Evolutionary conservation across 1,140 invertebrate genomes (phyloP).

Genomic region (Achroia grisella): DNA sequence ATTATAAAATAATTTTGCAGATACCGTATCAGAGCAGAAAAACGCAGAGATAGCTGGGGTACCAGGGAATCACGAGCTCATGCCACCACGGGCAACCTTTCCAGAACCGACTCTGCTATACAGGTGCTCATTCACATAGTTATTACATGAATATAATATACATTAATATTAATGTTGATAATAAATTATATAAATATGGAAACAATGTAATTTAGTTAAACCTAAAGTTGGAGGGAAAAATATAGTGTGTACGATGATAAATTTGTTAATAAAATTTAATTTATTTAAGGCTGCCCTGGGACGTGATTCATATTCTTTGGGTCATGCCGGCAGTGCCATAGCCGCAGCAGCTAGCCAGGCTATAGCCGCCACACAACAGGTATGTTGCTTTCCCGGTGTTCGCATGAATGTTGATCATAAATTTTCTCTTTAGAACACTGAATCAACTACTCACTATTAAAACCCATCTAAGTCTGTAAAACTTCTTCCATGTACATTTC

Average conservation of each 20-base stretch:
- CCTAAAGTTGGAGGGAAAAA: no score
- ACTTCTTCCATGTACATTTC: no score
- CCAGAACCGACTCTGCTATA: constrained; percentile 62
- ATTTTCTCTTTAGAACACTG: no score
- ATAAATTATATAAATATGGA: no score
- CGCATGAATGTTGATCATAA: no score
- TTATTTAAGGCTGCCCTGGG: constrained; percentile 54
- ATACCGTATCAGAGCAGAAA: constrained; percentile 72
- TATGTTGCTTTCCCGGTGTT: constrained; percentile 27
- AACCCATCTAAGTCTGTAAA: no score
- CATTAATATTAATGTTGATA: no score
- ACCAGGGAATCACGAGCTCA: constrained; percentile 43
- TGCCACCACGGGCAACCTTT: constrained; percentile 36
- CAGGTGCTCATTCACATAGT: constrained; percentile 32
- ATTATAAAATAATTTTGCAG: constrained; percentile 17
- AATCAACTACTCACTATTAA: no score
- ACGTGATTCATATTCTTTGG: constrained; percentile 76
- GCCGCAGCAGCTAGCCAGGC: constrained; percentile 96
- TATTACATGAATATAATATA: no score
- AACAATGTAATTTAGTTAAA: no score
- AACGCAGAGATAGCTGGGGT: constrained; percentile 73
- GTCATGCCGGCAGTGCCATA: constrained; percentile 90
- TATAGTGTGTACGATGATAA: no score
- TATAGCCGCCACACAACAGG: constrained; percentile 96
- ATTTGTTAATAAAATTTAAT: no score